These are phyloP conservation scores for Motacilla alba DNA, from an alignment of 2,113 vertebrate species.

Conservation along the genomic window DNA sequence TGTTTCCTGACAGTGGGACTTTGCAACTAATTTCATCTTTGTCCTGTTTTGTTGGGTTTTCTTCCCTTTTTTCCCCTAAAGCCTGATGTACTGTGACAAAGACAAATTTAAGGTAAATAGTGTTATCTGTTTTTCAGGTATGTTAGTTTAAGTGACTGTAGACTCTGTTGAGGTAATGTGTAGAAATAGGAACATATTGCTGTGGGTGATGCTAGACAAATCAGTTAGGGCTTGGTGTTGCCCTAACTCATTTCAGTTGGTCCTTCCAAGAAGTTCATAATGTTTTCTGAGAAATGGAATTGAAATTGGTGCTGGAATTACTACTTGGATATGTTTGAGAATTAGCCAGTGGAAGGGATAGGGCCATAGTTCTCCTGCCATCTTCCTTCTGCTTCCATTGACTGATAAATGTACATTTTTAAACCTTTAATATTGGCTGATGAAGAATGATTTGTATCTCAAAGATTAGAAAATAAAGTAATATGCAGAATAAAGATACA, in stretches of 20 bases:
- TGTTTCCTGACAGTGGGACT: not conserved
- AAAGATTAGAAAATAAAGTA: not conserved
- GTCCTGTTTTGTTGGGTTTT: not conserved
- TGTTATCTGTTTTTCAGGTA: not conserved
- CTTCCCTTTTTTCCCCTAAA: not conserved
- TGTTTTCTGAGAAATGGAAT: slow-evolving; percentile 8
- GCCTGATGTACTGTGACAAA: not conserved
- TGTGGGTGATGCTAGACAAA: not conserved
- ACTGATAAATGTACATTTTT: not conserved
- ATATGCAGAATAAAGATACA: not conserved
- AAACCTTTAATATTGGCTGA: not conserved
- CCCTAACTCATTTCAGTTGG: not conserved
- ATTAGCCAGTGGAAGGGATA: not conserved
- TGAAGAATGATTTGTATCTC: not conserved
- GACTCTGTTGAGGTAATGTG: not conserved
- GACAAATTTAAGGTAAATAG: not conserved
- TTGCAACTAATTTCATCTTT: not conserved
- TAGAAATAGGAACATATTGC: not conserved
- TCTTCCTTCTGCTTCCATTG: not conserved
- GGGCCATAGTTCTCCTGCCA: not conserved
- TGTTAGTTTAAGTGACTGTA: not conserved
- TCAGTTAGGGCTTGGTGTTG: not conserved
- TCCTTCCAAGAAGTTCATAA: not conserved
- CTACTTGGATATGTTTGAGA: not conserved
- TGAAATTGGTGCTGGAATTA: not conserved